A percentile compares a stretch with the other conserved stretches of the same genome.
phyloP scores from a whole-genome alignment of 64 coral and sea anemone genomes.

The Cladopsammia gracilis region DNA sequence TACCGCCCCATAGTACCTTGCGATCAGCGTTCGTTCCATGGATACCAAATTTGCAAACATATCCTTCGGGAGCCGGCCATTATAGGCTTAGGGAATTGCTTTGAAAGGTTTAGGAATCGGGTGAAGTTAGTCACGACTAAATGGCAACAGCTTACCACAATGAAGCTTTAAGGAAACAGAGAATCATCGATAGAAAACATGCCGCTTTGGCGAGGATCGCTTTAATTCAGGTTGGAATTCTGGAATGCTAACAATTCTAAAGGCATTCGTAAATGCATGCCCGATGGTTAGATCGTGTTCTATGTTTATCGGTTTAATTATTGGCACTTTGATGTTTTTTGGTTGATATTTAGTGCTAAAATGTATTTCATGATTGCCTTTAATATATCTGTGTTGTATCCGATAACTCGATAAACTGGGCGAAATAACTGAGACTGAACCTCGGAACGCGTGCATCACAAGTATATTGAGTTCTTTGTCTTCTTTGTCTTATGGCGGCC shows the following conservation, averaged over 20 bases:
- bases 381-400: too few species aligned
- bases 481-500: too few species aligned
- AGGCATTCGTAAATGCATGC: not conserved
- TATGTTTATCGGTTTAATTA: not conserved
- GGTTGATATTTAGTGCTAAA: too few species aligned
- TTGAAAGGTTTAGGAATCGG: not conserved
- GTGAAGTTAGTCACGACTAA: not conserved
- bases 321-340: not conserved
- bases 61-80: not conserved
- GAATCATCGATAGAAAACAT: constrained; percentile 79
- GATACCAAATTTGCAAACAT: constrained; percentile 38
- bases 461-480: too few species aligned
- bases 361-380: too few species aligned
- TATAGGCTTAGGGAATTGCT: not conserved
- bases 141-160: constrained; percentile 89
- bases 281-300: not conserved
- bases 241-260: too few species aligned
- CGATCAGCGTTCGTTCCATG: not conserved
- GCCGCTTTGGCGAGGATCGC: constrained; percentile 64
- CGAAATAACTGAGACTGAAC: too few species aligned
- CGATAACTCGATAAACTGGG: too few species aligned
- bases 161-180: constrained; percentile 83
- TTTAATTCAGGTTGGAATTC: constrained; percentile 60
- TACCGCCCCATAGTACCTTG: constrained; percentile 20
- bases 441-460: too few species aligned